These are phyloP conservation scores for Gallinago paraguaiae DNA, from an alignment of 2,113 vertebrate species.

Conservation along the genomic window DNA sequence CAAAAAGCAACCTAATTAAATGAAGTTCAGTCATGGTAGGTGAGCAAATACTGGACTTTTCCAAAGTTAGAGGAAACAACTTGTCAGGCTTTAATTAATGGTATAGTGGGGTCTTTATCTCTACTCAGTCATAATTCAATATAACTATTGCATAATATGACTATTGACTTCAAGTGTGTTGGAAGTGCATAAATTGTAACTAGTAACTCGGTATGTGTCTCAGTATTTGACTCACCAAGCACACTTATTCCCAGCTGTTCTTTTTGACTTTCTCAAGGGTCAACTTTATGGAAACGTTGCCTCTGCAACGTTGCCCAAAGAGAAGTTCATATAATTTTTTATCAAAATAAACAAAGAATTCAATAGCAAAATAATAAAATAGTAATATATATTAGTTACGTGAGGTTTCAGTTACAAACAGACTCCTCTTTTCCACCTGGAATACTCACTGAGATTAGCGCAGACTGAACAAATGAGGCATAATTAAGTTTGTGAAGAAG, in stretches of 20 bases:
- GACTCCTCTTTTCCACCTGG: slow-evolving; percentile 8
- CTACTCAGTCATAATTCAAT: not conserved
- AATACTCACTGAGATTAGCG: slow-evolving; percentile 1
- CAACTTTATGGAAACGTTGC: slow-evolving; percentile 19
- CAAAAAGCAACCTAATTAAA: not conserved
- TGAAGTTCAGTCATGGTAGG: not conserved
- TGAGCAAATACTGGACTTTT: not conserved
- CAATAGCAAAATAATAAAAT: not conserved
- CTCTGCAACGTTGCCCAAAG: not conserved
- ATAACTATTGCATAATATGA: no score
- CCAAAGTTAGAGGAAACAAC: not conserved
- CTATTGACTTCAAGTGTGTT: not conserved
- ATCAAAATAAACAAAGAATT: not conserved
- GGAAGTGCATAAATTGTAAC: slow-evolving; percentile 5
- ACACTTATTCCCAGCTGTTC: not conserved
- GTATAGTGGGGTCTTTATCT: not conserved
- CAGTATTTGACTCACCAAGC: not conserved
- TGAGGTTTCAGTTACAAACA: not conserved
- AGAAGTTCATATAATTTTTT: not conserved
- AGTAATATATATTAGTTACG: not conserved
- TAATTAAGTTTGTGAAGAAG: slow-evolving; percentile 48
- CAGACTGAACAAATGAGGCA: slow-evolving; percentile 41
- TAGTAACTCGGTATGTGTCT: not conserved
- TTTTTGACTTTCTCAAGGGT: slow-evolving; percentile 46
- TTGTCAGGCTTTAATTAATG: not conserved